Evolutionary conservation across 2,113 vertebrate genomes (phyloP).

Genomic region (Strix aluco): DNA sequence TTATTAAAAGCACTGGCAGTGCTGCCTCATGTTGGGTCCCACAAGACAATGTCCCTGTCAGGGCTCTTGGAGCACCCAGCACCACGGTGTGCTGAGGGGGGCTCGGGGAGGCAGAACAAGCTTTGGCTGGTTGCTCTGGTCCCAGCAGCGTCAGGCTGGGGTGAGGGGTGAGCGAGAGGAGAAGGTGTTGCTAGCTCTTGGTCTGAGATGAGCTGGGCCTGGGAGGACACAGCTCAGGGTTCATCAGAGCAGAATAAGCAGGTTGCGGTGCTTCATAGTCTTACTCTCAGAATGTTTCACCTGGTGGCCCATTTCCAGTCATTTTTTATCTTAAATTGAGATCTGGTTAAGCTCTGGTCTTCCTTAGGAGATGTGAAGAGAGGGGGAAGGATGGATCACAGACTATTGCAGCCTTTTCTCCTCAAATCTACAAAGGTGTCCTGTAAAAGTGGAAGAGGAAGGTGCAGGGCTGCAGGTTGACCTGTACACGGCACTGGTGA

Average conservation of each 20-base stretch:
- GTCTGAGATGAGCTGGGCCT: too few species aligned
- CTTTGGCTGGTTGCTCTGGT: too few species aligned
- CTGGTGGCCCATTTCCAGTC: not conserved
- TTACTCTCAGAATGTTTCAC: not conserved
- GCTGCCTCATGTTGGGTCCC: not conserved
- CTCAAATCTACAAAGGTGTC: too few species aligned
- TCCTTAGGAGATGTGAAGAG: not conserved
- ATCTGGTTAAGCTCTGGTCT: not conserved
- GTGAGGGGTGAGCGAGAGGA: too few species aligned
- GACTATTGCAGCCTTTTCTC: not conserved
- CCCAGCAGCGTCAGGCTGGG: too few species aligned
- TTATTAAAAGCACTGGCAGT: not conserved
- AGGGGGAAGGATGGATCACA: not conserved
- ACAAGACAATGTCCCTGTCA: not conserved
- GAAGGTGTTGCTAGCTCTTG: too few species aligned
- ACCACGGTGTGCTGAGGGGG: too few species aligned
- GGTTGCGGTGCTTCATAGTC: not conserved
- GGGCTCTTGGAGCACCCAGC: accelerated
- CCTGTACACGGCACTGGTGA: too few species aligned
- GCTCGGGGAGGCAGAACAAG: too few species aligned
- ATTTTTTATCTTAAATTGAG: not conserved
- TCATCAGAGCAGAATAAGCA: not conserved
- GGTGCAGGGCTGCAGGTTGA: not conserved
- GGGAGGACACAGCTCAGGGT: not conserved
- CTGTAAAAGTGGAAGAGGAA: too few species aligned